Conservation (phyloP, 2,888 invertebrate genomes). For the Melieria picta region DNA sequence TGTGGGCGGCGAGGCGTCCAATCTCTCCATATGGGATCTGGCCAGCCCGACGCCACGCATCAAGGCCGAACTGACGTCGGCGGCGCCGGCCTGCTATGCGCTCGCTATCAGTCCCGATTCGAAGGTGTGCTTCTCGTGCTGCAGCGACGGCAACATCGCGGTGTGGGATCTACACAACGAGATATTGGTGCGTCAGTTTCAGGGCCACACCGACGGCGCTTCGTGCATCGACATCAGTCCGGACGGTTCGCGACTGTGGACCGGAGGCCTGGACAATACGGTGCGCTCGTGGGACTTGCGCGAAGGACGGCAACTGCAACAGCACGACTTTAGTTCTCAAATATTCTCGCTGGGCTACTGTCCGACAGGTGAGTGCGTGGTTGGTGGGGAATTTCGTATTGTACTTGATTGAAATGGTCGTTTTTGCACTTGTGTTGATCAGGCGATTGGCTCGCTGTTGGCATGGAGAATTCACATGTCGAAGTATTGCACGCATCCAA, state of each 20-base stretch:
- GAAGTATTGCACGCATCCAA: conserved; percentile 92
- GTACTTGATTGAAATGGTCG: not conserved
- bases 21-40: conserved; percentile 95
- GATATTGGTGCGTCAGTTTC: conserved; percentile 90
- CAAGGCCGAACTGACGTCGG: conserved; percentile 88
- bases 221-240: conserved; percentile 97
- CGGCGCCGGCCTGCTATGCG: conserved; percentile 97
- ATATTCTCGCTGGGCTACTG: conserved; percentile 90
- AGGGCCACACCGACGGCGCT: conserved; percentile 97
- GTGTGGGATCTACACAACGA: conserved; percentile 95
- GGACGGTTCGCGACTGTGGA: conserved; percentile 90
- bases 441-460: conserved; percentile 96
- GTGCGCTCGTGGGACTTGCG: conserved; percentile 96
- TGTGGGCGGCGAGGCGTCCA: conserved; percentile 96
- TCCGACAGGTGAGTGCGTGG: conserved; percentile 76
- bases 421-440: not conserved
- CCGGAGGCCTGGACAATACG: conserved; percentile 96
- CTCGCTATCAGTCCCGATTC: conserved; percentile 96
- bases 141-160: conserved; percentile 97
- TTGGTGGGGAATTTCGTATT: not conserved
- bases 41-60: conserved; percentile 91
- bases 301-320: conserved; percentile 92
- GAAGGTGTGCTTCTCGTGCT: conserved; percentile 98
- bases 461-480: conserved; percentile 98
- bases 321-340: conserved; percentile 94